Evolutionary conservation across 2,113 vertebrate genomes (phyloP).

Genomic region (Petrocephalus zakoni): DNA sequence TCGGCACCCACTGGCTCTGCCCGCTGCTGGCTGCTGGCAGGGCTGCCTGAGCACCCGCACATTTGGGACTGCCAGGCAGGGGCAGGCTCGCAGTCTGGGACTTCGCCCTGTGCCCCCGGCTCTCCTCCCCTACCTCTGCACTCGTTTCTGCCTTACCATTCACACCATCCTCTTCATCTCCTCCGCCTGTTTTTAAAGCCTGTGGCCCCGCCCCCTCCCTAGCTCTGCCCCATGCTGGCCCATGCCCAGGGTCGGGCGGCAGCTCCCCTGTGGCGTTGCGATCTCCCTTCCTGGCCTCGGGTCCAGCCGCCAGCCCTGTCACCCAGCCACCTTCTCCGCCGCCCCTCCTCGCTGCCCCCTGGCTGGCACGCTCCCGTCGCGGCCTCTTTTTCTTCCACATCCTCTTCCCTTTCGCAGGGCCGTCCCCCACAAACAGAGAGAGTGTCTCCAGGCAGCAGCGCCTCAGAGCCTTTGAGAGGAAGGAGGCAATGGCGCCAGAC

Average conservation of each 20-base stretch:
- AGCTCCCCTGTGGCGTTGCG: background rate
- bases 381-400: constrained; percentile 3
- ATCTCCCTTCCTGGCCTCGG: background rate
- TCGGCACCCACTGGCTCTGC: constrained; percentile 33
- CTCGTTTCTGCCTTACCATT: background rate
- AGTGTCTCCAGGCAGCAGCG: background rate
- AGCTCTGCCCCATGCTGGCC: background rate
- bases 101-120: background rate
- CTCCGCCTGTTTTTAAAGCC: background rate
- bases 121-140: background rate
- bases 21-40: background rate
- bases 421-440: background rate
- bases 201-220: background rate
- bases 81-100: background rate
- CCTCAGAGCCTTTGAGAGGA: constrained; percentile 4
- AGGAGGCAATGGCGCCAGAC: background rate
- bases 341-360: background rate
- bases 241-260: background rate
- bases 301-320: too few relatives aligned
- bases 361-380: background rate
- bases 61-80: background rate
- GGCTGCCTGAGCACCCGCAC: background rate
- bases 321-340: background rate
- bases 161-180: background rate
- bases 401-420: background rate